Evolutionary conservation across 2,888 invertebrate genomes (phyloP).

Genomic region (Coenonympha glycerion): DNA sequence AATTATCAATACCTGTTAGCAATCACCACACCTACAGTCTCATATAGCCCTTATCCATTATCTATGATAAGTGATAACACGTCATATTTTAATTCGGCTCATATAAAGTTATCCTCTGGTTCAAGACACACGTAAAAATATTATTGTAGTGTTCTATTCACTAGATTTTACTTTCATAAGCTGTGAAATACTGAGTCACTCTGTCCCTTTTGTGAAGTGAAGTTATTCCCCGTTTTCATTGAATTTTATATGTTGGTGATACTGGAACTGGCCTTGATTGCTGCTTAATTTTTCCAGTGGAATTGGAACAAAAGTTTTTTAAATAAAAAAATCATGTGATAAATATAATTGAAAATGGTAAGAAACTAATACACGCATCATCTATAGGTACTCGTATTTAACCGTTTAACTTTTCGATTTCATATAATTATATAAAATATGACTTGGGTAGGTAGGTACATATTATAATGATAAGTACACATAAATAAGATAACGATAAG

Average conservation of each 20-base stretch:
- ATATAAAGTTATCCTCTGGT: constrained; percentile 50
- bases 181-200: not conserved
- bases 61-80: constrained; percentile 56
- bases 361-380: too few species aligned
- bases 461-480: too few species aligned
- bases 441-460: too few species aligned
- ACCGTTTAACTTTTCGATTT: too few species aligned
- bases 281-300: too few species aligned
- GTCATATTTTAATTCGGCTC: constrained; percentile 54
- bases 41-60: constrained; percentile 37
- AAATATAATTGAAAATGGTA: too few species aligned
- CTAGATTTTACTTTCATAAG: not conserved
- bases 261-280: too few species aligned
- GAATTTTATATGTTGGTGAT: not conserved
- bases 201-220: not conserved
- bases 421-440: too few species aligned
- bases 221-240: not conserved
- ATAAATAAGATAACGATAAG: too few species aligned
- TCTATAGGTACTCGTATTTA: too few species aligned
- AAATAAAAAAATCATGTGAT: too few species aligned
- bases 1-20: constrained; percentile 11
- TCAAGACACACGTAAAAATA: constrained; percentile 41
- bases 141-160: not conserved
- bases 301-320: too few species aligned
- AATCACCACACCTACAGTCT: constrained; percentile 20